Conservation (phyloP, 2,888 invertebrate species). For the Prenolepis imparis region DNA sequence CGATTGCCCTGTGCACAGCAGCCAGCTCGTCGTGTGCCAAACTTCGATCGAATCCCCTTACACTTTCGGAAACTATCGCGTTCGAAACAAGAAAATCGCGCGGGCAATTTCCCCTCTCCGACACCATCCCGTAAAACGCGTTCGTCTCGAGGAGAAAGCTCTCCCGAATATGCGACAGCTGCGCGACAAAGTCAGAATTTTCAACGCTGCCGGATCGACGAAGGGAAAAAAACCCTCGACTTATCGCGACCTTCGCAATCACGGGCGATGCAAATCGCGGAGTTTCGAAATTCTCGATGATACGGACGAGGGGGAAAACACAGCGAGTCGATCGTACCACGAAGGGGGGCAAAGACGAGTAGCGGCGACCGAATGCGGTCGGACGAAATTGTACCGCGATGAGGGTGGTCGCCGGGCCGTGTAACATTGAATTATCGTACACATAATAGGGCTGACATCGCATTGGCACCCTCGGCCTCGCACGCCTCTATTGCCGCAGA, state of each 20-base stretch:
- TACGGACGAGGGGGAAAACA: constrained; percentile 30
- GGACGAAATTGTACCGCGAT: constrained; percentile 17
- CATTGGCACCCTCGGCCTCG: constrained; percentile 66
- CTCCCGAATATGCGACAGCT: constrained; percentile 35
- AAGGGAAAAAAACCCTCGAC: constrained; percentile 41
- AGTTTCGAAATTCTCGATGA: constrained; percentile 57
- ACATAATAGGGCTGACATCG: constrained; percentile 75
- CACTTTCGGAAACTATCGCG: constrained; percentile 5
- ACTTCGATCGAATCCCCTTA: constrained; percentile 35
- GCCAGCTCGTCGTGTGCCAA: constrained; percentile 3
- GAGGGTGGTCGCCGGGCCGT: constrained; percentile 53
- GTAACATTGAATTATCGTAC: constrained; percentile 75
- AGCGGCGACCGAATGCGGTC: constrained; percentile 17
- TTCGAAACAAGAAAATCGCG: constrained; percentile 27
- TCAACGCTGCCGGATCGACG: constrained; percentile 66
- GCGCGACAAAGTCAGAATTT: constrained; percentile 69
- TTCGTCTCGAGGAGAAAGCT: background rate
- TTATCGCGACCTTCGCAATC: constrained; percentile 54
- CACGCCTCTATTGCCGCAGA: constrained; percentile 61
- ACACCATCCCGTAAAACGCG: background rate
- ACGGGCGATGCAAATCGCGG: constrained; percentile 69
- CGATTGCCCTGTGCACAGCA: constrained; percentile 7
- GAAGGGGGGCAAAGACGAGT: constrained; percentile 22
- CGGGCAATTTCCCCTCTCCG: background rate
- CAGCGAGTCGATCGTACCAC: constrained; percentile 3